Evolutionary conservation across 1,140 invertebrate genomes (phyloP), one percentile per base, ranked within the genome.

Genomic region (Aphaenogaster ashmeadi): DNA sequence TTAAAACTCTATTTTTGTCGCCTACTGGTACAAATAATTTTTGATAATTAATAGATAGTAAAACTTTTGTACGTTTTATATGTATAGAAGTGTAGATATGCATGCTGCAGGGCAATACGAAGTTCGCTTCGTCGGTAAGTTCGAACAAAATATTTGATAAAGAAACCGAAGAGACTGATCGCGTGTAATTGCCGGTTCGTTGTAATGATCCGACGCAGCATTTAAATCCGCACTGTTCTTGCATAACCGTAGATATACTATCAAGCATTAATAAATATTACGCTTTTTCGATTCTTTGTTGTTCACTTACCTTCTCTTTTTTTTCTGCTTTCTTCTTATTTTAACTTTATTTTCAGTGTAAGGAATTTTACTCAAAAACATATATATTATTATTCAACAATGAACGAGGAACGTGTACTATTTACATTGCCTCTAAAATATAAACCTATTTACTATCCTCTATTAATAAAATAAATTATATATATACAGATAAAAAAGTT

Each of bases 381-480:
- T 15, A 80, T 18, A 88, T 27, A 66, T 81, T 84, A 90, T 89
- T 87, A 89, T 89, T 81, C n/a, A 87, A 89, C 54, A 83, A 90
- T 27, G n/a, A 89, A 58, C 85, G 47, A 87, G 47, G 47, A 83
- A 89, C 44, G 21, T 47, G 36, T 86, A 86, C 52, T 91, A 91
- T 91, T 58, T 91, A 91, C 88, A 90, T 69, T 38, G 11, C 52
- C 52, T 36, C 64, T 88, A 80, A 50, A 41, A 15, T 84, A 69
- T 4, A 89, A 72, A 72, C 50, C 27, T 84, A 84, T 9, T 74
- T 33, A 13, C 60, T 86, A 80, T 21, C n/a, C n/a, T 47, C 8
- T 54, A 15, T 75, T 58, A 81, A 81, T 21, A 44, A 15, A 90
- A 90, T 90, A 90, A 90, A 90, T 90, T 90, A 90, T 90, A 81